Evolutionary conservation across 1,140 invertebrate genomes (phyloP), one percentile per base, ranked within the genome.

Genomic region (Diabrotica undecimpunctata): DNA sequence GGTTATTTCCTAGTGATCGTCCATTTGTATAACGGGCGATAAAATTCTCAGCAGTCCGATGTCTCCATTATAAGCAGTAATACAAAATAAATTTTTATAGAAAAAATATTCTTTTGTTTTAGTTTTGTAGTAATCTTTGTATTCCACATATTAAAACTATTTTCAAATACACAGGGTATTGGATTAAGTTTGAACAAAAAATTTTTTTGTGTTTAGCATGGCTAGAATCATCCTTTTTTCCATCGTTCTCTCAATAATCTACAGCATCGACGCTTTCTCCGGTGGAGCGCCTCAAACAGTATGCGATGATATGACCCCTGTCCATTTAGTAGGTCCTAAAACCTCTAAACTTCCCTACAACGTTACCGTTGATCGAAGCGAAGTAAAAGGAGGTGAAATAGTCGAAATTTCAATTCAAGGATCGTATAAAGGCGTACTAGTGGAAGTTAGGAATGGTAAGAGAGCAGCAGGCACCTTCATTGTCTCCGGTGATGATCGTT

Each of bases 361-460:
- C 0, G 64, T 81, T 7, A 62, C 66, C 0, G 62, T 78, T 0
- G 70, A 67, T 55, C 75, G 72, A 25, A 75, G 63, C 6, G 65
- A 60, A 11, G 71, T 78, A 13, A 69, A 68, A 53, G 36, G 65
- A 2, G 72, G 73, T 7, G 74, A 74, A 35, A 57, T 58, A 7
- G 65, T 78, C 6, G 69, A 75, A 10, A 69, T 80, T 12, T 75
- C 71, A 3, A 68, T 79, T 38, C 69, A 66, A 9, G 67, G 66
- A 8, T 66, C 63, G 6, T 80, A 79, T 71, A 79, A 79, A 64
- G 80, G 80, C 25, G 79, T 78, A 68, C 64, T 80, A 8, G 7
- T 81, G 2, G 74, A 81, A 68, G 78, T 76, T 13, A 68, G 79
- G 38, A 67, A 73, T 37, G 72, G 70, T 0, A 64, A 73, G 1